Conservation (phyloP, 2,888 invertebrate species). For the Agonopterix arenella region DNA sequence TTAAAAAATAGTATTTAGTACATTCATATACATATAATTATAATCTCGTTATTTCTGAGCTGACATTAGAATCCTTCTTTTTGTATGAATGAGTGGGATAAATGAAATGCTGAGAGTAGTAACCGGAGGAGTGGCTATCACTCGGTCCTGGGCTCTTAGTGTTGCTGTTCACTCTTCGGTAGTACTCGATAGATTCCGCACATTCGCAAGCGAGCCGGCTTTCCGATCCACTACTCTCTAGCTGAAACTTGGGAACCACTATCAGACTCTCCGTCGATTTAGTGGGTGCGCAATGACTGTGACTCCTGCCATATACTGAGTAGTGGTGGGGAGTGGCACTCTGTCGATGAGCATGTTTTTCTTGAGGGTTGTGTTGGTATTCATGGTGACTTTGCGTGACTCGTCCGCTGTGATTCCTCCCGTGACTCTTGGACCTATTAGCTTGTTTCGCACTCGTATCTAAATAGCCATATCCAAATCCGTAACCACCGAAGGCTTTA, state of each 20-base stretch:
- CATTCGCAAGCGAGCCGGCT: constrained; percentile 85
- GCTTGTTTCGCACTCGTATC: constrained; percentile 75
- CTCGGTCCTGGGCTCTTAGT: constrained; percentile 41
- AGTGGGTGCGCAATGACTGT: constrained; percentile 79
- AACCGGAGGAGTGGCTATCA: constrained; percentile 46
- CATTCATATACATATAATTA: constrained; percentile 42
- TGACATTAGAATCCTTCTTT: constrained; percentile 75
- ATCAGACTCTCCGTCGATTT: constrained; percentile 90
- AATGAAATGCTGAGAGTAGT: constrained; percentile 65
- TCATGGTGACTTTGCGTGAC: constrained; percentile 75
- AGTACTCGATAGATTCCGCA: constrained; percentile 67
- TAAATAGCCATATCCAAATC: constrained; percentile 90
- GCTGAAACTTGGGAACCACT: constrained; percentile 80
- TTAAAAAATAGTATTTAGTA: constrained; percentile 12
- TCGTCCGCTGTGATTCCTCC: constrained; percentile 77
- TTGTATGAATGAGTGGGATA: constrained; percentile 70
- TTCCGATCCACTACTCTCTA: constrained; percentile 79
- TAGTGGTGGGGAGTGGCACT: constrained; percentile 60
- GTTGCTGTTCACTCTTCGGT: constrained; percentile 42
- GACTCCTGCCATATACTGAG: constrained; percentile 63
- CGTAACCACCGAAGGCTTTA: constrained; percentile 90
- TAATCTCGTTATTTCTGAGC: constrained; percentile 83
- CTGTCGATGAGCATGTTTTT: constrained; percentile 66
- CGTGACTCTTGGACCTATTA: constrained; percentile 62
- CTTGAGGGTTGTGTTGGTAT: constrained; percentile 53